Evolutionary conservation across 2,113 vertebrate genomes (phyloP), one percentile per base, ranked within the genome.

Genomic region (Zeus faber): DNA sequence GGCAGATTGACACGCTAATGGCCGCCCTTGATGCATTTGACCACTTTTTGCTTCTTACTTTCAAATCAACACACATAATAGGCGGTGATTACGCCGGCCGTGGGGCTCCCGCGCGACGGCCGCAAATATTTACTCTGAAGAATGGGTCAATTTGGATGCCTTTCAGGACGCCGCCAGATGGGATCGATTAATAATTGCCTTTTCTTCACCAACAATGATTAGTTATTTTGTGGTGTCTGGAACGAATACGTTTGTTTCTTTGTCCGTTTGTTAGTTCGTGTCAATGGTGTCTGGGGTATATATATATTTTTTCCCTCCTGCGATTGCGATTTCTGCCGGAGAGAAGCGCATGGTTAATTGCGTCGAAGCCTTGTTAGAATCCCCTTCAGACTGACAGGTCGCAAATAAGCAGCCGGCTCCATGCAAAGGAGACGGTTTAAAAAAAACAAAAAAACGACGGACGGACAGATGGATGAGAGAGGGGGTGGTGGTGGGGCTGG

Each of bases 331-430:
- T 14, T 35, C 35, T 77, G 41, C 77, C 74, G 74, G 72, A 76
- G 72, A 74, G 70, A 84, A 84, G 84, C 82, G 79, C 77, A 77
- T 85, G 84, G 70, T 72, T 84, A 81, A 87, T 85, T 82, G 77
- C 61, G 29, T 67, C 43, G 68, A 74, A 81, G 78, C 74, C 76
- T 84, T 76, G 76, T 85, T 81, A 79, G 77, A 80, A n/a, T n/a
- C n/a, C n/a, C 67, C 62, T 24, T 33, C 67, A 75, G 76, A 85
- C 72, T 80, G 83, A 77, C 76, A 80, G 79, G 82, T 77, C 77
- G 78, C 79, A 84, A 81, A 85, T 81, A 85, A 84, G 81, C 65
- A 58, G 67, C 72, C 77, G 61, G 62, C 70, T 74, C 62, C 65
- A 57, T 67, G 65, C 59, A 25, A 5, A 44, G 27, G 60, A 68